Evolutionary conservation across 2,797 vertebrate genomes (phyloP).

Genomic region (Odontamblyopus lacepedii): DNA sequence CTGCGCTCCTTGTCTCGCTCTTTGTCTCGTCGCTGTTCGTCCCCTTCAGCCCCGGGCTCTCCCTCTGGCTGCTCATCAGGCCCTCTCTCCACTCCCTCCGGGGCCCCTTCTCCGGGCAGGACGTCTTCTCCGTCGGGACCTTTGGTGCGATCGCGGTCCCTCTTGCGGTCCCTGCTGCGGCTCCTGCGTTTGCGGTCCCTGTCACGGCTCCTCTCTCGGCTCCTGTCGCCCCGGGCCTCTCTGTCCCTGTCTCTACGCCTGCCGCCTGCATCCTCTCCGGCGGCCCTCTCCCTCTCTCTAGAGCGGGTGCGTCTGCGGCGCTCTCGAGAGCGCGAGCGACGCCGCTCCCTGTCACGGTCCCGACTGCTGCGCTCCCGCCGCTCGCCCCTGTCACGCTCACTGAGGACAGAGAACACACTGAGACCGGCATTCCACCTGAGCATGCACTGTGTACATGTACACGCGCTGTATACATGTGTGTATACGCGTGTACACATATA

Average conservation of each 20-base stretch:
- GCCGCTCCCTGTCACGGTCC: constrained; percentile 81
- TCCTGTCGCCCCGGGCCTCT: constrained; percentile 51
- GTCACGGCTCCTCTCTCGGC: constrained; percentile 79
- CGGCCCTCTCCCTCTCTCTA: constrained; percentile 72
- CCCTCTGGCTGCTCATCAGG: constrained; percentile 71
- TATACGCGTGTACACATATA: too few species aligned
- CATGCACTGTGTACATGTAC: too few species aligned
- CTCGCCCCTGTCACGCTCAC: constrained; percentile 79
- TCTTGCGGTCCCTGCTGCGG: constrained; percentile 74
- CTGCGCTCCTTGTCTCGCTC: constrained; percentile 78
- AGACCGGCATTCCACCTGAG: neutral
- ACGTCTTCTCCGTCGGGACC: constrained; percentile 74
- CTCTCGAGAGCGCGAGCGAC: constrained; percentile 81
- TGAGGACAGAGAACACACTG: neutral
- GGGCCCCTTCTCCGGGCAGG: constrained; percentile 43
- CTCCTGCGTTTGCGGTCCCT: constrained; percentile 78
- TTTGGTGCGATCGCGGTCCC: constrained; percentile 83
- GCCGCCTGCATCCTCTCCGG: constrained; percentile 14
- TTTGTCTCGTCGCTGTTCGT: constrained; percentile 75
- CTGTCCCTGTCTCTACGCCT: constrained; percentile 70
- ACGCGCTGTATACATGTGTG: too few species aligned
- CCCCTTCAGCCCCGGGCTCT: constrained; percentile 77
- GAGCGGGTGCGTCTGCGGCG: constrained; percentile 76
- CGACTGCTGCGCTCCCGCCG: constrained; percentile 81
- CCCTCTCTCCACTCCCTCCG: constrained; percentile 56